These are phyloP conservation scores for Cinclus mexicanus DNA, from an alignment of 2,113 vertebrate species.

Conservation along the genomic window DNA sequence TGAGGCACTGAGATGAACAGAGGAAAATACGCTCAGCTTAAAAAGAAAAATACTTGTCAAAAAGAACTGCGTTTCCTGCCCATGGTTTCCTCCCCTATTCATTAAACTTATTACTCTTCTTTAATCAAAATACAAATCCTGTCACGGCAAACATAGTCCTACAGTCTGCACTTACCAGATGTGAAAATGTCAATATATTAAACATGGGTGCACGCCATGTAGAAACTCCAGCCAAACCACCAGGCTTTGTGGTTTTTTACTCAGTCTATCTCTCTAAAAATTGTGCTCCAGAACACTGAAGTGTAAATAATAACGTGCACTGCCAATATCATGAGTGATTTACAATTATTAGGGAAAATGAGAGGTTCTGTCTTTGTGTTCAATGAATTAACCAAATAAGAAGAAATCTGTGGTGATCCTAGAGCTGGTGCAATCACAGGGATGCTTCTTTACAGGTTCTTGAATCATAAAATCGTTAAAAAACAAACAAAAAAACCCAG, in stretches of 20 bases:
- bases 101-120: not conserved
- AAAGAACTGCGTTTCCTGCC: not conserved
- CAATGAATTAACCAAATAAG: not conserved
- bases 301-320: not conserved
- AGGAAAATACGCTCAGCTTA: not conserved
- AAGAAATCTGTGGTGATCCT: not conserved
- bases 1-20: not conserved
- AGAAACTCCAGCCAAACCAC: not conserved
- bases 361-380: not conserved
- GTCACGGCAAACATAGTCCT: not conserved
- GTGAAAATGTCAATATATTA: not conserved
- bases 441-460: not conserved
- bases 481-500: not conserved
- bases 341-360: not conserved
- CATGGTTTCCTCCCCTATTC: not conserved
- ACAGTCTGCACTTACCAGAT: not conserved
- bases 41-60: not conserved
- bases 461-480: not conserved
- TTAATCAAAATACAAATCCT: not conserved
- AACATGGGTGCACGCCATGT: not conserved
- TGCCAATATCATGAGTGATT: not conserved
- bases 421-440: not conserved
- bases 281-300: not conserved
- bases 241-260: not conserved
- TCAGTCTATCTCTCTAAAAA: not conserved